Percentiles rank a stretch among this genome's conserved stretches.
Evolutionary conservation across 2,888 invertebrate species (phyloP).

Genomic region (Epirrhoe tristata): DNA sequence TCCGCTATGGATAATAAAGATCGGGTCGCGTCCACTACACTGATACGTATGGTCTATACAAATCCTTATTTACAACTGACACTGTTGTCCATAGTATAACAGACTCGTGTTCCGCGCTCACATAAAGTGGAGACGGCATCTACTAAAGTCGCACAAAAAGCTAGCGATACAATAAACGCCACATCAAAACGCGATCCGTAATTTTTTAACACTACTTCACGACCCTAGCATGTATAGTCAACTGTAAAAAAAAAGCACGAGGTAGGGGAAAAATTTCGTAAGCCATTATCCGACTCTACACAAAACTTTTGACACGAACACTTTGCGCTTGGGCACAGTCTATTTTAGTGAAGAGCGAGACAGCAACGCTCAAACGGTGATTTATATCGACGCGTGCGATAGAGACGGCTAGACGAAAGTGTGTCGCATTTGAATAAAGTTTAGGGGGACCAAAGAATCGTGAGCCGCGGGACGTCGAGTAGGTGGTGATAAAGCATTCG

Average conservation of each 20-base stretch:
- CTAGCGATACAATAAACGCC: constrained; percentile 67
- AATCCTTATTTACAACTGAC: constrained; percentile 86
- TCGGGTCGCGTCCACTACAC: constrained; percentile 69
- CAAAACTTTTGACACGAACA: constrained; percentile 85
- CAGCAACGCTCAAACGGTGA: constrained; percentile 63
- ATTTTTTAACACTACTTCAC: constrained; percentile 81
- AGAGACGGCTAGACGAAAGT: constrained; percentile 76
- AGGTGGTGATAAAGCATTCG: constrained; percentile 86
- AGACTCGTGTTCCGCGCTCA: constrained; percentile 71
- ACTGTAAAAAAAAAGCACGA: constrained; percentile 84
- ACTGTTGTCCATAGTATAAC: constrained; percentile 80
- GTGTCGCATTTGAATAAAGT: constrained; percentile 83
- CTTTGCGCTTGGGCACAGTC: constrained; percentile 85
- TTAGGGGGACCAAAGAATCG: constrained; percentile 81
- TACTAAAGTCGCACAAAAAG: constrained; percentile 67
- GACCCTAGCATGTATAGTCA: constrained; percentile 76
- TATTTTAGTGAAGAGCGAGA: constrained; percentile 83
- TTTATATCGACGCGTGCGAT: constrained; percentile 67
- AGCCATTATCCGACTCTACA: constrained; percentile 81
- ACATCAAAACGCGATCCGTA: constrained; percentile 70
- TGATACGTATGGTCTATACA: constrained; percentile 84
- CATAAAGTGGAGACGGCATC: constrained; percentile 77
- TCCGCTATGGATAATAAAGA: constrained; percentile 61
- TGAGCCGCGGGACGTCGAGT: constrained; percentile 83
- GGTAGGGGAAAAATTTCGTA: constrained; percentile 85